Base-by-base conservation (phyloP, 2,888 invertebrate species). In the Notocelia uddmanniana region DNA sequence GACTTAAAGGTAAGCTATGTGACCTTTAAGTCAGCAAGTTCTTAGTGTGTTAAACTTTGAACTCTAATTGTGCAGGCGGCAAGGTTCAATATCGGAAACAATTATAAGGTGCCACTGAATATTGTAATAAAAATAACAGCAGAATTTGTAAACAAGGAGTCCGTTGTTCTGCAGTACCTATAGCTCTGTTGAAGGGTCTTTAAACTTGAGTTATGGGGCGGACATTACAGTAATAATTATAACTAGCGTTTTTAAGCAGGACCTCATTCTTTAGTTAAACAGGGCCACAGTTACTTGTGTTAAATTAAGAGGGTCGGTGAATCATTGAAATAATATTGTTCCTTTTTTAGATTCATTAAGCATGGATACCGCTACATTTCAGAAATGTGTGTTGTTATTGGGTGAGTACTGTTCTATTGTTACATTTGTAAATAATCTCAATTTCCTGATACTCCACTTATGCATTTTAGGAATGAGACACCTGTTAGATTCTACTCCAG, bases 321-420 rank as follows among this genome's bases (percentile, higher is more conserved):
- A 45, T 45, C 13, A 19, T 37, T 58, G 19, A 19, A 11, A 37
- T 21, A 21, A 21, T 23, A 21, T 41, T 50, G 19, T 11, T 11
- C 62, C 73, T 41, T 11, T 83, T 79, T 6, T 77, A 88, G 87
- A 82, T 0, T 81, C 82, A 0, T 76, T 79, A 37, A 78, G 75
- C 50, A 63, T 63, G 63, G 63, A 63, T 50, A 34, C 5, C 6
- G 9, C 48, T 15, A 34, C 50, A 21, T 15, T 63, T 9, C 19
- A 34, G 31, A 63, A 52, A 31, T 63, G 52, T 52, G 19, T 63
- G 63, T 11, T 50, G 11, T 50, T 52, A 34, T 19, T 63, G 19
- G 63, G 63, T 63, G 10, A 63, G 63, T 63, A 26, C 21, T 21
- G 1, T 11, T 21, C 34, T 6, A 34, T 0, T 62, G n/a, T 15